These are phyloP conservation scores for Dryocosmus kuriphilus DNA, from an alignment of 2,888 invertebrate species.

Conservation along the genomic window DNA sequence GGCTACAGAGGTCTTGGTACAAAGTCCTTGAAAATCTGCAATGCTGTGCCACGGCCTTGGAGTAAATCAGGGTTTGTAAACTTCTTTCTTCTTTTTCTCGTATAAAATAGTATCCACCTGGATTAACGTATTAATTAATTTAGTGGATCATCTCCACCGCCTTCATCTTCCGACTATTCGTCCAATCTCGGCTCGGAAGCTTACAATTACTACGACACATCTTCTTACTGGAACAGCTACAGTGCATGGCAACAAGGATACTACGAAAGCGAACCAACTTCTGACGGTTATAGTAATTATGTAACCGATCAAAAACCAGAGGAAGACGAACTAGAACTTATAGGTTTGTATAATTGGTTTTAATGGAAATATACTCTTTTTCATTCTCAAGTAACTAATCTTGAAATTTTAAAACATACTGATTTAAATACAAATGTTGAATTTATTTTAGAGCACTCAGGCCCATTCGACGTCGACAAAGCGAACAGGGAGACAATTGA, in stretches of 20 bases:
- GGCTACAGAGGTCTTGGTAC: slow-evolving; percentile 93
- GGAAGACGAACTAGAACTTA: slow-evolving; percentile 86
- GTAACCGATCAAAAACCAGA: slow-evolving; percentile 75
- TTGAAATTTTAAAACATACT: neutral
- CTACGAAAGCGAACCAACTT: slow-evolving; percentile 80
- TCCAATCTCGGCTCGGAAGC: slow-evolving; percentile 71
- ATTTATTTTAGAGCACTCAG: slow-evolving; percentile 85
- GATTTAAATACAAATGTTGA: neutral
- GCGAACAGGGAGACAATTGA: slow-evolving; percentile 88
- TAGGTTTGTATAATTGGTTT: slow-evolving; percentile 79
- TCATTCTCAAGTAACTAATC: neutral
- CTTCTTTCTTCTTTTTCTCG: neutral
- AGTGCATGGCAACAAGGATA: slow-evolving; percentile 88
- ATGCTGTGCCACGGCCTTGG: slow-evolving; percentile 91
- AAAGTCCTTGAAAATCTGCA: slow-evolving; percentile 93
- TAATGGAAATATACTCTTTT: neutral
- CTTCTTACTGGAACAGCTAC: slow-evolving; percentile 93
- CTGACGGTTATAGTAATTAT: slow-evolving; percentile 79
- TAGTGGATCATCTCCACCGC: slow-evolving; percentile 82
- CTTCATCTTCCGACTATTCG: slow-evolving; percentile 73
- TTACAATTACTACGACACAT: slow-evolving; percentile 88
- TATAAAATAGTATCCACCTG: slow-evolving; percentile 5
- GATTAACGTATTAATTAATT: slow-evolving; percentile 22
- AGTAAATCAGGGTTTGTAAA: slow-evolving; percentile 71
- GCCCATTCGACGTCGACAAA: slow-evolving; percentile 86